Conservation (phyloP, 2,113 vertebrate genomes). For the Tetrao urogallus region DNA sequence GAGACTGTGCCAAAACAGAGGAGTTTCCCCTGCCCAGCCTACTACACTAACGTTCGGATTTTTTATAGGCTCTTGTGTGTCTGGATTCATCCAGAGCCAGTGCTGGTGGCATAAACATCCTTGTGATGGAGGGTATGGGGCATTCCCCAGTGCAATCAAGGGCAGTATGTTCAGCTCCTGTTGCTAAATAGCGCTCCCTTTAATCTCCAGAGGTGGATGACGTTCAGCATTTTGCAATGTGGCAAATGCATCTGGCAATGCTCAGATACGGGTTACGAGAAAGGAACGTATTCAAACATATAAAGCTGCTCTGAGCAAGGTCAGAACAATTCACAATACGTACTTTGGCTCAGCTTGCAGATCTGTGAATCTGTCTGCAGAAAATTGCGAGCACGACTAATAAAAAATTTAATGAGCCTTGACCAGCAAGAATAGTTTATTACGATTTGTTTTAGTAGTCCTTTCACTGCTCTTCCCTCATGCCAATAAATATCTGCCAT, state of each 20-base stretch:
- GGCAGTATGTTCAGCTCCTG: not conserved
- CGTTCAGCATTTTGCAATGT: not conserved
- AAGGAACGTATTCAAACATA: not conserved
- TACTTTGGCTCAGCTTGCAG: conserved; percentile 24
- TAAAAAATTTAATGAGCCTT: not conserved
- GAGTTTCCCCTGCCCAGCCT: not conserved
- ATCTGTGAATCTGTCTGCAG: not conserved
- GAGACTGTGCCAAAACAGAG: not conserved
- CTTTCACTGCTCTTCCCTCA: not conserved
- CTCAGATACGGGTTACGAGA: not conserved
- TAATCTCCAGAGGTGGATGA: not conserved
- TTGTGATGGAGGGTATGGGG: not conserved
- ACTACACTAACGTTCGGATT: not conserved
- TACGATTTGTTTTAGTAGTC: conserved; percentile 7
- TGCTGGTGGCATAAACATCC: not conserved
- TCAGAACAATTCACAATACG: not conserved
- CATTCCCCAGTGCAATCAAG: not conserved
- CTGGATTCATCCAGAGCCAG: not conserved
- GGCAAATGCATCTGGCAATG: not conserved
- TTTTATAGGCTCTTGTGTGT: not conserved
- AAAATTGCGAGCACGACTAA: not conserved
- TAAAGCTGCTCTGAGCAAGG: conserved; percentile 12
- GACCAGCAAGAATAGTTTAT: not conserved
- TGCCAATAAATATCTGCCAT: not conserved
- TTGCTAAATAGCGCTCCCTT: not conserved